Base-by-base conservation (phyloP, 2,888 invertebrate species). In the Trisateles emortualis region DNA sequence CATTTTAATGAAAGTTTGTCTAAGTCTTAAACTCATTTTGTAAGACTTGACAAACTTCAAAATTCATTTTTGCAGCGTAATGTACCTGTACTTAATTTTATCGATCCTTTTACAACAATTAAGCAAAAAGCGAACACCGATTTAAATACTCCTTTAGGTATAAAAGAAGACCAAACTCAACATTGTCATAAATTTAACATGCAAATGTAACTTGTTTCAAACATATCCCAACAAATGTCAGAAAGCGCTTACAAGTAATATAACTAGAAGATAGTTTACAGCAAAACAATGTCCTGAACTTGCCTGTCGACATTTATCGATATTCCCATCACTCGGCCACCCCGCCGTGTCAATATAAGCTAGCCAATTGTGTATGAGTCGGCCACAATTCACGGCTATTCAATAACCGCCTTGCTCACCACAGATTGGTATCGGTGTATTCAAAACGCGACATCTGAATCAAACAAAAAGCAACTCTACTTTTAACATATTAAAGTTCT, bases 281-380 rank as follows among this genome's bases (percentile, higher is more conserved):
- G 33, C 51, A 63, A 59, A 59, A 63, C 66, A 68, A 59, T 63
- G 56, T 65, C 52, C 52, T 42, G 48, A 54, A 61, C 56, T 52
- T 52, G 49, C 47, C 53, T 56, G 44, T 68, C 60, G 59, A 72
- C 60, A 57, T 64, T 64, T 61, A 69, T 69, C 61, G 67, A 71
- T 68, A 64, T 59, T 55, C 56, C 58, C 85, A 76, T 74, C 84
- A 78, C 86, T 83, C 40, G 74, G 88, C 83, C 81, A 80, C 88
- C 90, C 90, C 86, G 88, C 81, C 84, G 90, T 77, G 89, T 85
- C 85, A 81, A 84, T 88, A 87, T 84, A 83, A 83, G 76, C 81
- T 80, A 76, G 81, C 84, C 87, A 89, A 89, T 88, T 90, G 88
- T 88, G 80, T 84, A 84, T 86, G 87, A 86, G 80, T 87, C 82